A percentile compares a stretch with the other conserved stretches of the same genome.
These are phyloP conservation scores for Cinara cedri DNA, from an alignment of 2,888 invertebrate species.

Conservation along the genomic window DNA sequence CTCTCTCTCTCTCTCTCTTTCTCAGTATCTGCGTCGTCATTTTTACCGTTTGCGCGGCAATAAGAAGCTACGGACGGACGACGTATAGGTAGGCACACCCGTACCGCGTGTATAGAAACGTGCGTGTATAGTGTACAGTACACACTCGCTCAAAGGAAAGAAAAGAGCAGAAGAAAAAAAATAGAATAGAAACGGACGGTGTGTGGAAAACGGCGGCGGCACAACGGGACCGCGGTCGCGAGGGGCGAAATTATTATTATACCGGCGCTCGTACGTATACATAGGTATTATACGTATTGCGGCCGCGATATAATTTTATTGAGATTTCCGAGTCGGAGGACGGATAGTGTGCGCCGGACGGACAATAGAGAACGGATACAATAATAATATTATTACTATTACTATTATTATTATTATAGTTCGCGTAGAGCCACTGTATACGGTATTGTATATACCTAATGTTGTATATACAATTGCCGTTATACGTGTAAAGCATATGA, in stretches of 20 bases:
- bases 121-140: neutral
- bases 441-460: neutral
- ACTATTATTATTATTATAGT: no score
- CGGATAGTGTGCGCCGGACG: neutral
- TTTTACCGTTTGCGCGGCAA: neutral
- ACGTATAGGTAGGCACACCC: neutral
- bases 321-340: slow-evolving; percentile 25
- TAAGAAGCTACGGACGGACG: neutral
- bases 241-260: neutral
- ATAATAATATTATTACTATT: slow-evolving; percentile 9
- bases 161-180: slow-evolving; percentile 42
- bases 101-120: neutral
- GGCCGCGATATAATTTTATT: slow-evolving; percentile 40
- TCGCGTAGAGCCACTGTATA: neutral
- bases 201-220: neutral
- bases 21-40: neutral
- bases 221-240: neutral
- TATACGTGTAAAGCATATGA: slow-evolving; percentile 36
- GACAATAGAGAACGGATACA: slow-evolving; percentile 1
- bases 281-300: no score
- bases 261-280: neutral
- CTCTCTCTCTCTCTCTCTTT: no score
- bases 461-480: slow-evolving; percentile 29
- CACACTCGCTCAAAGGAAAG: slow-evolving; percentile 21
- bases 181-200: neutral